Conservation (phyloP, 2,888 invertebrate genomes). For the Pseudococcus viburni region DNA sequence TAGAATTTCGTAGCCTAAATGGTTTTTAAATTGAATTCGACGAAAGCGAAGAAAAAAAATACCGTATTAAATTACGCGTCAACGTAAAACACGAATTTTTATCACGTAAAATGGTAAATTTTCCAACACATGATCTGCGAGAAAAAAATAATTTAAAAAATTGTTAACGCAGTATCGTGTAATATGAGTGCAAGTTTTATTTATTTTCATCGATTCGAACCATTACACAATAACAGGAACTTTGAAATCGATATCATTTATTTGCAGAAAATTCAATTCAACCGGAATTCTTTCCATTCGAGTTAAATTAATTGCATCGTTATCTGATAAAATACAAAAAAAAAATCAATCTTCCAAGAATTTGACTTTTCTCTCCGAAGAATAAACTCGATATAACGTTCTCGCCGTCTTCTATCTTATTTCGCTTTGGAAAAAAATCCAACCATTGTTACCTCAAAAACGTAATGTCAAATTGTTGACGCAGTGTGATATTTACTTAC, state of each 20-base stretch:
- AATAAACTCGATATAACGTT: conserved; percentile 28
- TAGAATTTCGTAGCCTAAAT: not conserved
- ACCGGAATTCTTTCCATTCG: conserved; percentile 50
- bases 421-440: not conserved
- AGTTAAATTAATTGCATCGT: conserved; percentile 54
- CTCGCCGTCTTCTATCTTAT: not conserved
- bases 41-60: not conserved
- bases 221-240: conserved; percentile 45
- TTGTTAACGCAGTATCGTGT: not conserved
- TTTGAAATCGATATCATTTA: conserved; percentile 48
- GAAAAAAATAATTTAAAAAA: conserved; percentile 32
- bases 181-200: conserved; percentile 25
- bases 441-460: conserved; percentile 10
- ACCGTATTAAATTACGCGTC: not conserved
- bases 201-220: conserved; percentile 46
- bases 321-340: conserved; percentile 33
- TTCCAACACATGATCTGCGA: conserved; percentile 3
- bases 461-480: conserved; percentile 44
- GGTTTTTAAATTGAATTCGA: conserved; percentile 13
- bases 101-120: conserved; percentile 15
- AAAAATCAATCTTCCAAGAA: conserved; percentile 50
- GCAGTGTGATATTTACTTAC: conserved; percentile 30
- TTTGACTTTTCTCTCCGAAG: conserved; percentile 4
- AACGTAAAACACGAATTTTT: conserved; percentile 12
- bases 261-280: conserved; percentile 55